Conservation (phyloP, 2,888 invertebrate genomes). For the Horisme vitalbata region DNA sequence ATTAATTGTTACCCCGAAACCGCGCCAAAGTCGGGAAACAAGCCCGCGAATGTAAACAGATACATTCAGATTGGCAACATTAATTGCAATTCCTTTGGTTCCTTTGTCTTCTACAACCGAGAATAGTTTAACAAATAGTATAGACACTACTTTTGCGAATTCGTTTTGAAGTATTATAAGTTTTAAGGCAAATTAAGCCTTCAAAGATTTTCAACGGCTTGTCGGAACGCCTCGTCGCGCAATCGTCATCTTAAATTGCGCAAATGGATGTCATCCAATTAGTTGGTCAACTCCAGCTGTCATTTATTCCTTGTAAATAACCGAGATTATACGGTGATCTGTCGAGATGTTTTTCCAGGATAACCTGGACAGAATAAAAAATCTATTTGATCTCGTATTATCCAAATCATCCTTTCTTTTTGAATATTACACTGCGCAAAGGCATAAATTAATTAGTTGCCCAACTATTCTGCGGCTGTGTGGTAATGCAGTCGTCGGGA, state of each 20-base stretch:
- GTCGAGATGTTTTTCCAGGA: background rate
- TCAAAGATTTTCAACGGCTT: no score
- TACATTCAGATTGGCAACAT: conserved; percentile 11
- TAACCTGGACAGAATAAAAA: background rate
- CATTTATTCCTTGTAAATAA: no score
- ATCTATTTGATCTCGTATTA: no score
- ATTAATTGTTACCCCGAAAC: conserved; percentile 2
- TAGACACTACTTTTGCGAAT: background rate
- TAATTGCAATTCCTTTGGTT: conserved; percentile 6
- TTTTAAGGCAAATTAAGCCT: no score
- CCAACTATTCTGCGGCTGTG: conserved; percentile 12
- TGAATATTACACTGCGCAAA: background rate
- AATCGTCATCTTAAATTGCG: no score
- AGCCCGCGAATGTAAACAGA: conserved; percentile 1
- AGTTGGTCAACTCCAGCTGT: no score
- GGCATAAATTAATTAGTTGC: conserved; percentile 20
- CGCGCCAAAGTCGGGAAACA: background rate
- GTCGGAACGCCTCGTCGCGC: no score
- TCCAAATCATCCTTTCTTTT: background rate
- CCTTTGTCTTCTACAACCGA: background rate
- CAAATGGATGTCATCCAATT: no score
- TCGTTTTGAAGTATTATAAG: no score
- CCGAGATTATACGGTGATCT: background rate
- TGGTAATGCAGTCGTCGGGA: conserved; percentile 16
- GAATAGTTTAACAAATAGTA: background rate